Evolutionary conservation across 2,888 invertebrate genomes (phyloP), one percentile per base, ranked within the genome.

Genomic region (Elmis aenea): DNA sequence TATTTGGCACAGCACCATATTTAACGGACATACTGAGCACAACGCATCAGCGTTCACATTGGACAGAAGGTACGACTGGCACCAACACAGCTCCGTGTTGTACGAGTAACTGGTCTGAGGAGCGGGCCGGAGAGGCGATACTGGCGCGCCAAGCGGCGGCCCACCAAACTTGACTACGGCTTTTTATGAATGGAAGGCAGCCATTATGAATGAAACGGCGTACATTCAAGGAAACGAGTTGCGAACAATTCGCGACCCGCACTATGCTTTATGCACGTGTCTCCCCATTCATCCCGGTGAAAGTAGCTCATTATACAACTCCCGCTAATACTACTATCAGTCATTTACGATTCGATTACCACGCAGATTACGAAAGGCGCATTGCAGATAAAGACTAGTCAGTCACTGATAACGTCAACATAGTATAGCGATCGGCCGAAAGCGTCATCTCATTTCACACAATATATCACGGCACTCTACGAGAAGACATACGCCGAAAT

Each of bases 181-280:
- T 78, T 77, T 78, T 78, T 78, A 78, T 79, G 78, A 79, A 79
- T 79, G 78, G 76, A 74, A 75, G 76, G 76, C 77, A 75, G 77
- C 77, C 77, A 78, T 78, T 71, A 77, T 78, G 78, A 78, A 78
- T 78, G 77, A 78, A 77, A 73, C 74, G 75, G 59, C 62, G 64
- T 64, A 64, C 67, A 67, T 67, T 68, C 66, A 67, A 64, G 61
- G 63, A 64, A 64, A 62, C 62, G 54, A 56, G 52, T 48, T 52
- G 55, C 51, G 51, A 57, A 57, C 52, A 57, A 55, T 54, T 55
- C 52, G 55, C 56, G 52, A 54, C 42, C 45, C 45, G 45, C 48
- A 46, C 44, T 43, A 42, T 42, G 42, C 42, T 43, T 45, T 46
- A 45, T 45, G 42, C 43, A 42, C 48, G 46, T 45, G 45, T 47